Evolutionary conservation across 1,140 invertebrate species (phyloP).

Genomic region (Riptortus pedestris): DNA sequence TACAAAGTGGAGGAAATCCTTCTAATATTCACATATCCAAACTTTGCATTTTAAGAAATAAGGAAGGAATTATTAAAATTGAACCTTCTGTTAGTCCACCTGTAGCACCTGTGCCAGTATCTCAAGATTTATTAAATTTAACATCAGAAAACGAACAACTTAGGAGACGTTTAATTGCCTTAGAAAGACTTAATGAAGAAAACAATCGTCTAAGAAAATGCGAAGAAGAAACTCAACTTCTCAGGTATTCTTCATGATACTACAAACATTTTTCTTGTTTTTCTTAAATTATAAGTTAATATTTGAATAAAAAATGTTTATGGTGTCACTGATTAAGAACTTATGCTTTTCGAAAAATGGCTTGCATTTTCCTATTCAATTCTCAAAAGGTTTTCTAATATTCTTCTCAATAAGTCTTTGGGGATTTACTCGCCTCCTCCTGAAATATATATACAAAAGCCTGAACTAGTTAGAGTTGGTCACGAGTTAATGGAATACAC

Average conservation of each 20-base stretch:
- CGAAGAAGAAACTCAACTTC: slow-evolving; percentile 21
- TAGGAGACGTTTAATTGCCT: slow-evolving; percentile 44
- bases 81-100: slow-evolving; percentile 40
- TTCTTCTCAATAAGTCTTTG: not conserved
- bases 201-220: slow-evolving; percentile 45
- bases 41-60: slow-evolving; percentile 53
- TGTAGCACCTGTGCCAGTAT: not conserved
- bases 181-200: slow-evolving; percentile 52
- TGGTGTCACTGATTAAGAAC: not conserved
- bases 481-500: too few relatives aligned
- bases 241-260: slow-evolving; percentile 16
- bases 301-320: not conserved
- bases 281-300: not conserved
- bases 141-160: slow-evolving; percentile 55
- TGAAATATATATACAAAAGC: not conserved
- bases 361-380: not conserved
- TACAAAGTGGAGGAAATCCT: slow-evolving; percentile 56
- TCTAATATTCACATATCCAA: slow-evolving; percentile 62
- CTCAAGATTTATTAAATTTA: slow-evolving; percentile 28
- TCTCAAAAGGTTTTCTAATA: too few relatives aligned
- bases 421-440: not conserved
- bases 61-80: slow-evolving; percentile 59
- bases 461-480: too few relatives aligned
- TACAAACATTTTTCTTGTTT: not conserved
- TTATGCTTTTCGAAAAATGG: not conserved